These are phyloP conservation scores for Opisthocomus hoazin DNA, from an alignment of 2,113 vertebrate species.

Conservation along the genomic window DNA sequence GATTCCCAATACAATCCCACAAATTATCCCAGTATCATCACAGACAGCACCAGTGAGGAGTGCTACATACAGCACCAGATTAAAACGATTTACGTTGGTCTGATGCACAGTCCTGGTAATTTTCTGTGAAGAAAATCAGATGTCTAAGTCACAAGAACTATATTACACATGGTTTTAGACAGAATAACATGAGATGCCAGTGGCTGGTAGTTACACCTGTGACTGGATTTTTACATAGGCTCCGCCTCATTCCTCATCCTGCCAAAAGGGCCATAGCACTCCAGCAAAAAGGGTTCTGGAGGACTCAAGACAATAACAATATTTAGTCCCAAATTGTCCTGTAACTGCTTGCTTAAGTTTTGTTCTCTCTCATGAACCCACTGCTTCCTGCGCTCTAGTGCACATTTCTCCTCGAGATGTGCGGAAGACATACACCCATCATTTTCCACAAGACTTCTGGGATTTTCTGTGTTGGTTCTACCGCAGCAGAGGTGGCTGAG, in stretches of 20 bases:
- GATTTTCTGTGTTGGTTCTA: background rate
- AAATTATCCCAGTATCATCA: background rate
- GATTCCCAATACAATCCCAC: background rate
- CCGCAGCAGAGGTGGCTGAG: background rate
- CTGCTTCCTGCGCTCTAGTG: background rate
- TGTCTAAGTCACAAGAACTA: background rate
- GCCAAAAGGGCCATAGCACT: background rate
- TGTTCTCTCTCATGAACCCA: background rate
- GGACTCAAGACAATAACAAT: background rate
- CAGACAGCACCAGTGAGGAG: rapidly evolving
- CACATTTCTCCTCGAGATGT: rapidly evolving
- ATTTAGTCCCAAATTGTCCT: background rate
- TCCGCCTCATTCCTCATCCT: background rate
- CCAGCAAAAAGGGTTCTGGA: background rate
- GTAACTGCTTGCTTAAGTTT: background rate
- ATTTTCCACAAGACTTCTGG: background rate
- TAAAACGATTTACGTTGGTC: background rate
- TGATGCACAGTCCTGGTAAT: background rate
- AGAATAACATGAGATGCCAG: background rate
- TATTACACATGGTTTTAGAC: background rate
- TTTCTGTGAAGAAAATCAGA: background rate
- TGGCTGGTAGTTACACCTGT: rapidly evolving
- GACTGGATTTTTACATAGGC: background rate
- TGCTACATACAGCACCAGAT: background rate
- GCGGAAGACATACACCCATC: background rate